These are phyloP conservation scores for Hydrotaea cyrtoneurina DNA, from an alignment of 2,888 invertebrate genomes.

Conservation along the genomic window DNA sequence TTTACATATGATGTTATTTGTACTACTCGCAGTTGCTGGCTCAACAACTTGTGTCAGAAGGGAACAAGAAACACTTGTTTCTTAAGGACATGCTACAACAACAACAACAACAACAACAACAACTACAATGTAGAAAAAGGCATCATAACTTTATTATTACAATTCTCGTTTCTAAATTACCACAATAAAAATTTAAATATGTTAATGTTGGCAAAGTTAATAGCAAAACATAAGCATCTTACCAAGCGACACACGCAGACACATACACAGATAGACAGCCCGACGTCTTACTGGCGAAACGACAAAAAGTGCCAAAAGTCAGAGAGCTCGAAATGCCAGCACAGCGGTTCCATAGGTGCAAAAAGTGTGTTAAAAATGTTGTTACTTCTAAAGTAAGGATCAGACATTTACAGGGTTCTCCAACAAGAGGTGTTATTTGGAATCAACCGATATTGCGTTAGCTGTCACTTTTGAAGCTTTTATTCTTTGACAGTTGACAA, in stretches of 20 bases:
- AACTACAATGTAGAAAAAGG: constrained; percentile 15
- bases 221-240: constrained; percentile 44
- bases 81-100: background rate
- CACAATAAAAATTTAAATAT: constrained; percentile 63
- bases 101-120: background rate
- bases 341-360: background rate
- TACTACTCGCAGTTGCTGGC: background rate
- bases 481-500: no score
- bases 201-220: constrained; percentile 52
- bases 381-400: no score
- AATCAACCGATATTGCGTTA: no score
- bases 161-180: constrained; percentile 53
- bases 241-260: constrained; percentile 9
- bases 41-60: background rate
- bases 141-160: constrained; percentile 55
- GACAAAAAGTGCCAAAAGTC: constrained; percentile 1
- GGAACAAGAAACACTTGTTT: background rate
- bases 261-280: background rate
- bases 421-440: no score
- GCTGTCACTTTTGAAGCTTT: no score
- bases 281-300: background rate
- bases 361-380: no score
- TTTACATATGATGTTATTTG: constrained; percentile 13
- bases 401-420: no score
- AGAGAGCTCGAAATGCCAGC: background rate